These are phyloP conservation scores for Punctoribates punctum DNA, from an alignment of 2,888 invertebrate species.

Conservation along the genomic window DNA sequence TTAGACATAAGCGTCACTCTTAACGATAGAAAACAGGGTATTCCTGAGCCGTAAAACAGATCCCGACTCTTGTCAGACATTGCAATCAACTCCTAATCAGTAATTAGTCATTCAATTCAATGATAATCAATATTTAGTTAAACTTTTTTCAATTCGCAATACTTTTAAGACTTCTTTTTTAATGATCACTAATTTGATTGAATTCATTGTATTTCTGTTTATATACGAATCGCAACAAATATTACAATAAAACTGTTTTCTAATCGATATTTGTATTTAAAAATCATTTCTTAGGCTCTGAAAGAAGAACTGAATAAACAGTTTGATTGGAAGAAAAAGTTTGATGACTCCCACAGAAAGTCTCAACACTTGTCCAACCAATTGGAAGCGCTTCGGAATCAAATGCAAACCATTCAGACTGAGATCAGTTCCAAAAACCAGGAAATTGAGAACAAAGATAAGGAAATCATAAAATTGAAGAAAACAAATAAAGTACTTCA, in stretches of 20 bases:
- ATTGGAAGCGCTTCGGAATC: not conserved
- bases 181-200: not conserved
- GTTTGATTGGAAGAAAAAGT: slow-evolving; percentile 6
- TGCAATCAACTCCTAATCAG: not conserved
- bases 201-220: not conserved
- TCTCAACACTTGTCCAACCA: not conserved
- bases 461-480: slow-evolving; percentile 17
- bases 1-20: not conserved
- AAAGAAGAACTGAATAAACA: slow-evolving; percentile 10
- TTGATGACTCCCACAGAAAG: not conserved
- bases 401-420: not conserved
- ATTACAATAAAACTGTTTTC: slow-evolving; percentile 31
- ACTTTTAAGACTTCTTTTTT: not conserved
- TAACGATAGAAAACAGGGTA: not conserved
- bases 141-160: not conserved
- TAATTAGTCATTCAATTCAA: not conserved
- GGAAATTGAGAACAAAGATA: not conserved
- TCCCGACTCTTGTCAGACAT: not conserved
- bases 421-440: not conserved
- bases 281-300: not conserved
- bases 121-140: not conserved
- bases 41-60: not conserved
- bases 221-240: not conserved
- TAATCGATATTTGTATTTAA: not conserved
- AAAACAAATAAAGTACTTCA: slow-evolving; percentile 16